Percentiles rank a stretch among this genome's conserved stretches.
Evolutionary conservation across 2,113 vertebrate species (phyloP).

Genomic region (Python bivittatus): DNA sequence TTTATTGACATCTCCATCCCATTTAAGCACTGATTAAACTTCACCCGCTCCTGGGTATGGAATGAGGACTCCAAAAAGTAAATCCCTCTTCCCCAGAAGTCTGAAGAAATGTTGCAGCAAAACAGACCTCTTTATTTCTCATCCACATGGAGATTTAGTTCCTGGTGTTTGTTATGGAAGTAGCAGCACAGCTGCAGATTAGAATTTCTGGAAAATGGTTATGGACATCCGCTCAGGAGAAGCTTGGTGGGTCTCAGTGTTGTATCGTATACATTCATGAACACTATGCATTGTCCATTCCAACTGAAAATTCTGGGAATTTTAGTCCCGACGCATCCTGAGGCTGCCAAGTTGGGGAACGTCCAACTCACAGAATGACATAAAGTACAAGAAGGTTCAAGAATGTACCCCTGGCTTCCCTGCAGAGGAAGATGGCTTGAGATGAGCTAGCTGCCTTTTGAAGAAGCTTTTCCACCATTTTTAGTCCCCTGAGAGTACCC

Average conservation of each 20-base stretch:
- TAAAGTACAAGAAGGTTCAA: not conserved
- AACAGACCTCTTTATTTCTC: not conserved
- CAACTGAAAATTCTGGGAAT: not conserved
- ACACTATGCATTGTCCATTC: not conserved
- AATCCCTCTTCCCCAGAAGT: not conserved
- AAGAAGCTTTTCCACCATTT: not conserved
- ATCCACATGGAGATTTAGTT: not conserved
- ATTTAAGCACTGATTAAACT: not conserved
- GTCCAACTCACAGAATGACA: not conserved
- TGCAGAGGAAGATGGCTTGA: not conserved
- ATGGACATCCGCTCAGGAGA: not conserved
- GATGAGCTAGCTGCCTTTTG: not conserved
- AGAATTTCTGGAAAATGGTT: not conserved
- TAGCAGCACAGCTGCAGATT: not conserved
- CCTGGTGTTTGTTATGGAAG: not conserved
- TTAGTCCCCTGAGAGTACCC: not conserved
- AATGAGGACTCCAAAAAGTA: not conserved
- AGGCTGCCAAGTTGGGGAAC: not conserved
- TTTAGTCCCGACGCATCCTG: not conserved
- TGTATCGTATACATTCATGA: not conserved
- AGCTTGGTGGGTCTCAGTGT: not conserved
- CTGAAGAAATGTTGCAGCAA: not conserved
- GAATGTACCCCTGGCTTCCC: not conserved
- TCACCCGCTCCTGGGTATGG: not conserved
- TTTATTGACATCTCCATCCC: not conserved